Evolutionary conservation across 2,888 invertebrate genomes (phyloP), one percentile per base, ranked within the genome.

Genomic region (Apotomis capreana): DNA sequence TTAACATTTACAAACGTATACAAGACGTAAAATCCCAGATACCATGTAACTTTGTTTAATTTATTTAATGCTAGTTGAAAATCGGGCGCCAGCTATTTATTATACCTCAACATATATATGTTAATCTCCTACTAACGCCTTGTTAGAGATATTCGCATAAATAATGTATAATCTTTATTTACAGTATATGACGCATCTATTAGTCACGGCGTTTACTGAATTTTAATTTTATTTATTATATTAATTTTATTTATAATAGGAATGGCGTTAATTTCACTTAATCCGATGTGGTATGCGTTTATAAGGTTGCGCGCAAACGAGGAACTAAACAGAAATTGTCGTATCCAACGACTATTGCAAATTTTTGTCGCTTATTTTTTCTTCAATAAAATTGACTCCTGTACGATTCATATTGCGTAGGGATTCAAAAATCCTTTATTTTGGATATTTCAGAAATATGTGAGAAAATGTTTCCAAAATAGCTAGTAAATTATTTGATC

Each of bases 181-280:
- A 79, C 78, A 74, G 76, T 81, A 78, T 37, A 76, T 76, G 75
- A 75, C 77, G 70, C 63, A 70, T 68, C 78, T 81, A 81, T 83
- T 80, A 77, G 78, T 72, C 76, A 70, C 75, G 73, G 83, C 81
- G 85, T 85, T 62, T 85, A 86, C 80, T 78, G 78, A 80, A 83
- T 81, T 81, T 82, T 80, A 59, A 78, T 83, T 82, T 83, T 79
- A 84, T 75, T 75, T 83, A 83, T 82, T 81, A 83, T 85, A 85
- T 83, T 87, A 84, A 86, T 44, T 46, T 65, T 65, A 78, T 85
- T 82, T 82, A 83, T 80, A 44, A 36, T 57, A 61, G 44, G 52
- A 69, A 70, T 46, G 64, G 63, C 57, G 74, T 75, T 88, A 87
- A 88, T 88, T 87, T 84, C 81, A 83, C 80, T 81, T 88, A 89